phyloP scores from a whole-genome alignment of 2,113 vertebrate species.

The Limanda limanda region DNA sequence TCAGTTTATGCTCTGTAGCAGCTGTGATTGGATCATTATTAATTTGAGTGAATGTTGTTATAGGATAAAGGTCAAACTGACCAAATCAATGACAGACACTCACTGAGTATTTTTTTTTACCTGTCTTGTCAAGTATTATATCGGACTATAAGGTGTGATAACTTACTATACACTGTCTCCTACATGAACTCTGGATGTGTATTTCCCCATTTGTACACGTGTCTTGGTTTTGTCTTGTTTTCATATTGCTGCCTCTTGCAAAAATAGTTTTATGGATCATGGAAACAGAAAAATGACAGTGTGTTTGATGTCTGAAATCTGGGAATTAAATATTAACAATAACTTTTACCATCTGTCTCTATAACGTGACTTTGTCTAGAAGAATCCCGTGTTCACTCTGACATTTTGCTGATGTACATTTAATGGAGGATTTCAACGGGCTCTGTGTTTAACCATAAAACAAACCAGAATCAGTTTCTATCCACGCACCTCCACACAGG shows the following conservation, averaged over 20 bases:
- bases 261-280: neutral
- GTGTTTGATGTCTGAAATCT: neutral
- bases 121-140: no score
- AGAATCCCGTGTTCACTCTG: conserved; percentile 35
- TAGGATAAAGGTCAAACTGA: no score
- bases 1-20: conserved; percentile 36
- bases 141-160: no score
- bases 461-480: conserved; percentile 24
- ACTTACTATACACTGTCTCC: no score
- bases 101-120: no score
- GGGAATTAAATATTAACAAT: neutral
- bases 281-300: neutral
- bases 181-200: no score
- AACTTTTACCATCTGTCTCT: neutral
- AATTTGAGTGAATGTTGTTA: conserved; percentile 17
- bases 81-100: neutral
- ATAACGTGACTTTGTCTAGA: neutral
- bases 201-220: neutral
- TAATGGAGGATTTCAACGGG: conserved; percentile 48
- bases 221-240: no score
- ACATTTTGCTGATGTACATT: conserved; percentile 17
- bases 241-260: no score
- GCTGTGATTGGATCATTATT: conserved; percentile 33
- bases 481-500: conserved; percentile 15
- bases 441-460: conserved; percentile 35